Evolutionary conservation across 2,113 vertebrate species (phyloP).

Genomic region (Eupsittula cactorum): DNA sequence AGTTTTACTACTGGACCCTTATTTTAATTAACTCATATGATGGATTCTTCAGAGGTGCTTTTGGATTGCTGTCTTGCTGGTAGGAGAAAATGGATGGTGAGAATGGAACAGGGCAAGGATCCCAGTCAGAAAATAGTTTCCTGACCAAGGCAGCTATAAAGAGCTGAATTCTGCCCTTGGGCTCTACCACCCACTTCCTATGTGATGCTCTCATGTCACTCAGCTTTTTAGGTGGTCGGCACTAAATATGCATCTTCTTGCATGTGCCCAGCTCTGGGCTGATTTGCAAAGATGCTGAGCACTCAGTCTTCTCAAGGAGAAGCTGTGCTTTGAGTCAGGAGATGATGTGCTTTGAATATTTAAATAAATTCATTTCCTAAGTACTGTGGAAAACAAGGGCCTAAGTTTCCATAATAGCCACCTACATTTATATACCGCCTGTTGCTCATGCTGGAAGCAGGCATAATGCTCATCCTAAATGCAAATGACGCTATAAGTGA

Average conservation of each 20-base stretch:
- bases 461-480: neutral
- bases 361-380: neutral
- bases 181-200: neutral
- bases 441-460: neutral
- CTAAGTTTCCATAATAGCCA: slow-evolving; percentile 20
- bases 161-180: neutral
- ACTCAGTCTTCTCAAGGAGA: slow-evolving; percentile 29
- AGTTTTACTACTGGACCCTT: neutral
- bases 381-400: neutral
- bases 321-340: slow-evolving; percentile 37
- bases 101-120: neutral
- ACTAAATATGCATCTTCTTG: neutral
- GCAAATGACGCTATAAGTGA: neutral
- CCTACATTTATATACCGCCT: neutral
- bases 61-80: neutral
- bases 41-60: neutral
- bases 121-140: neutral
- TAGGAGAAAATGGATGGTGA: neutral
- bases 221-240: neutral
- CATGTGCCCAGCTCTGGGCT: neutral
- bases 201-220: neutral
- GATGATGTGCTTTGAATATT: slow-evolving; percentile 42
- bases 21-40: neutral
- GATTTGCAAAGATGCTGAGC: slow-evolving; percentile 38
- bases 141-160: neutral